Evolutionary conservation across 2,888 invertebrate genomes (phyloP), one percentile per base, ranked within the genome.

Genomic region (Lordiphosa andalusiaca): DNA sequence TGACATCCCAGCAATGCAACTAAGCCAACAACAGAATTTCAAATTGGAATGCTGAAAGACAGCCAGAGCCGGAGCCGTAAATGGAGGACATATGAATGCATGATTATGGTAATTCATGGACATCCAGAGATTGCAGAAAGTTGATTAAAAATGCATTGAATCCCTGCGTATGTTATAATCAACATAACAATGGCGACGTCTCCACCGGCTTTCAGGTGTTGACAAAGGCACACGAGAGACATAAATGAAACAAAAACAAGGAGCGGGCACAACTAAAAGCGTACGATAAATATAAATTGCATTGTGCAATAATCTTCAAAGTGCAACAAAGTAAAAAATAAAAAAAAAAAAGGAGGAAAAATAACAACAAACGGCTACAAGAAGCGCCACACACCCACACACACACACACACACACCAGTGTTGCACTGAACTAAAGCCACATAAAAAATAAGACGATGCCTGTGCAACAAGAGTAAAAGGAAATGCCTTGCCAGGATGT

Each of bases 221-320:
- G 49, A 48, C 21, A 48, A 39, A 35, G 40, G 23, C 37, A 42
- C 49, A 21, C 36, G n/a, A 23, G n/a, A 23, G 13, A 61, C 83
- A 75, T 67, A 76, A 82, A 82, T 75, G 69, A 82, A 78, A 69
- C 73, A 74, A 78, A 82, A 76, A 82, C 78, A 63, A 80, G 67
- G 52, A 62, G 67, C 58, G 52, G 60, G 62, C 69, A 81, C 74
- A 81, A 84, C 78, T 72, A 77, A 78, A 66, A 77, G 73, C 67
- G 67, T 63, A 73, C 70, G 70, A 82, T 80, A 82, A 84, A 80
- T 84, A 84, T 84, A 84, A 80, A 84, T 84, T 80, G 84, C 84
- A 77, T 82, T 82, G 75, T 80, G 84, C 68, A 84, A 84, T 84
- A 78, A 78, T 78, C 81, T 84, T 77, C 62, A 81, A 80, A 78